These are phyloP conservation scores for Petrocephalus microphthalmus DNA, from an alignment of 2,113 vertebrate species.

Conservation along the genomic window DNA sequence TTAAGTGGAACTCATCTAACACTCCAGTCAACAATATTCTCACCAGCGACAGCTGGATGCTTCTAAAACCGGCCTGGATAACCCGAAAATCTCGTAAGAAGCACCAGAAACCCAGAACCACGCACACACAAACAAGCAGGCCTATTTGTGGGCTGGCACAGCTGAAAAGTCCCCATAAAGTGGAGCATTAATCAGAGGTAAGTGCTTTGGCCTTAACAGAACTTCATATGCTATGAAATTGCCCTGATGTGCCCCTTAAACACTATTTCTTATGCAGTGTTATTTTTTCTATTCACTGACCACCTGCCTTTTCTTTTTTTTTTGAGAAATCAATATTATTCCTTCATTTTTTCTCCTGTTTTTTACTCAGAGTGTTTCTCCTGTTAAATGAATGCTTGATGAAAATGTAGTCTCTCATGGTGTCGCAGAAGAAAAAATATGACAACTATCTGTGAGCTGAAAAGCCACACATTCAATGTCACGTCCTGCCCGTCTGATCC, in stretches of 20 bases:
- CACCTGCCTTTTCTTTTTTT: background rate
- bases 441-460: too few relatives aligned
- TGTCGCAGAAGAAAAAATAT: too few relatives aligned
- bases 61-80: background rate
- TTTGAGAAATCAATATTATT: background rate
- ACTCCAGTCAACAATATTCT: background rate
- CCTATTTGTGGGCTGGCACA: background rate
- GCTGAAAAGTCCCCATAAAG: background rate
- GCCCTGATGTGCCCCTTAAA: background rate
- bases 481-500: too few relatives aligned
- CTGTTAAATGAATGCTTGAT: too few relatives aligned
- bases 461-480: too few relatives aligned
- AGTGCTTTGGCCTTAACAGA: background rate
- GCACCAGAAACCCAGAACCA: background rate
- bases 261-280: background rate
- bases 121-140: too few relatives aligned
- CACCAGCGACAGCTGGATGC: background rate
- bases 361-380: background rate
- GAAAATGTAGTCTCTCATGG: too few relatives aligned
- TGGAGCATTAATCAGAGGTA: background rate
- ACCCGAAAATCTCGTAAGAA: background rate
- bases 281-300: background rate
- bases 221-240: background rate
- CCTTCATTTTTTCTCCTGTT: slow-evolving; percentile 12
- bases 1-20: background rate